These are phyloP conservation scores for Drosophila nigrodunni DNA, from an alignment of 1,140 invertebrate species.

Conservation along the genomic window DNA sequence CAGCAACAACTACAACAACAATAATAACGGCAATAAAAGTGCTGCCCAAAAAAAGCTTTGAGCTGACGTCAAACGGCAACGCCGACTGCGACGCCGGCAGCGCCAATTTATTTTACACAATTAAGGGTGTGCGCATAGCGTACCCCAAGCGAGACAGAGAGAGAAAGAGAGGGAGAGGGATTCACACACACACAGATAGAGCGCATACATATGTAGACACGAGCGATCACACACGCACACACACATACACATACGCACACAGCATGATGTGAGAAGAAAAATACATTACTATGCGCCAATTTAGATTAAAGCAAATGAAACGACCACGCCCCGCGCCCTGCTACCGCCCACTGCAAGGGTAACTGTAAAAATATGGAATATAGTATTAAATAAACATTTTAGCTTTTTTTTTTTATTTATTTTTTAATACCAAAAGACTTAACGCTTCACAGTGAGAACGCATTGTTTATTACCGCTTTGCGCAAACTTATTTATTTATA, in stretches of 20 bases:
- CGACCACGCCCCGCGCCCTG: constrained; percentile 60
- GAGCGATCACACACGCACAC: constrained; percentile 63
- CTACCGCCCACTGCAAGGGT: constrained; percentile 13
- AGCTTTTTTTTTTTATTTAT: not conserved
- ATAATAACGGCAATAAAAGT: constrained; percentile 58
- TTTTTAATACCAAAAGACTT: constrained; percentile 55
- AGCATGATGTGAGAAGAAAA: constrained; percentile 31
- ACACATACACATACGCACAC: constrained; percentile 25
- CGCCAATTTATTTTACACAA: constrained; percentile 82
- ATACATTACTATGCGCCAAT: constrained; percentile 77
- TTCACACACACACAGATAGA: constrained; percentile 16
- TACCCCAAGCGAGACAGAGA: constrained; percentile 25
- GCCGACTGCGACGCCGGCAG: constrained; percentile 50
- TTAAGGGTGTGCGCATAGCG: constrained; percentile 75
- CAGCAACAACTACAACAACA: constrained; percentile 47
- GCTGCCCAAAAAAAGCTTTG: constrained; percentile 75
- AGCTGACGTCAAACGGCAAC: constrained; percentile 75
- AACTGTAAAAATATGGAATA: constrained; percentile 45
- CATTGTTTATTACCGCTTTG: constrained; percentile 47
- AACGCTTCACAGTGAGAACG: constrained; percentile 51
- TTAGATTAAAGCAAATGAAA: constrained; percentile 75
- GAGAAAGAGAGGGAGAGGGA: constrained; percentile 16
- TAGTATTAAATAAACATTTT: constrained; percentile 17
- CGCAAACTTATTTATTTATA: constrained; percentile 31
- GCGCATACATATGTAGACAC: constrained; percentile 50